Evolutionary conservation across 1,140 invertebrate species (phyloP).

Genomic region (Lineus longissimus): DNA sequence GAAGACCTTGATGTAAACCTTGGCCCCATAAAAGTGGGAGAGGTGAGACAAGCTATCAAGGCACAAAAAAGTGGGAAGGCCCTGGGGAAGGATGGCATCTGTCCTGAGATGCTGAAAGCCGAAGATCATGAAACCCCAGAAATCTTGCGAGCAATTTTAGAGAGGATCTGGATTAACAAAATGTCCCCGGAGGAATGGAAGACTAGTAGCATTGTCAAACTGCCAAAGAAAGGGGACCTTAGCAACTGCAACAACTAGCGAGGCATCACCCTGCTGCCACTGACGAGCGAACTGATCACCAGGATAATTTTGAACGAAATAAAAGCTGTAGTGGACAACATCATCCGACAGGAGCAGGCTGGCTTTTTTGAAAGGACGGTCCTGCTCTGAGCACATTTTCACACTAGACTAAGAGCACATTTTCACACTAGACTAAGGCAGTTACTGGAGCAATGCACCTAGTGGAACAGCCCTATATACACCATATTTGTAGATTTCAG

Average conservation of each 20-base stretch:
- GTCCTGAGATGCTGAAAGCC: slow-evolving; percentile 4
- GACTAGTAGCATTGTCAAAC: slow-evolving; percentile 21
- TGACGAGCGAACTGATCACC: too few species aligned
- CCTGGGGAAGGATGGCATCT: background rate
- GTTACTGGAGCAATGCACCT: slow-evolving; percentile 30
- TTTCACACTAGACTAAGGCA: too few species aligned
- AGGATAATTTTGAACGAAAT: slow-evolving; percentile 11
- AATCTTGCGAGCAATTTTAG: background rate
- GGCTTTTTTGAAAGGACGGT: too few species aligned
- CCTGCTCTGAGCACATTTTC: too few species aligned
- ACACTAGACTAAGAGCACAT: too few species aligned
- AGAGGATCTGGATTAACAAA: slow-evolving; percentile 12
- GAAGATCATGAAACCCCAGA: too few species aligned
- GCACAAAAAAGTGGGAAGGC: slow-evolving; percentile 13
- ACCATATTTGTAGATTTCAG: slow-evolving; percentile 22
- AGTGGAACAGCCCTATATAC: slow-evolving; percentile 26
- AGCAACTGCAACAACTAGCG: slow-evolving; percentile 26
- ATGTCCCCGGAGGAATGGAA: slow-evolving; percentile 24
- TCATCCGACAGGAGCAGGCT: too few species aligned
- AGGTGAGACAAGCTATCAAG: slow-evolving; percentile 16
- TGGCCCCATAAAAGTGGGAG: slow-evolving; percentile 8
- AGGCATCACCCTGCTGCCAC: slow-evolving; percentile 27
- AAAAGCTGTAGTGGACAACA: slow-evolving; percentile 4
- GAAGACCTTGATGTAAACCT: slow-evolving; percentile 17
- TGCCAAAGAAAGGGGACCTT: slow-evolving; percentile 31